Evolutionary conservation across 2,888 invertebrate genomes (phyloP), one percentile per base, ranked within the genome.

Genomic region (Diloba caeruleocephala): DNA sequence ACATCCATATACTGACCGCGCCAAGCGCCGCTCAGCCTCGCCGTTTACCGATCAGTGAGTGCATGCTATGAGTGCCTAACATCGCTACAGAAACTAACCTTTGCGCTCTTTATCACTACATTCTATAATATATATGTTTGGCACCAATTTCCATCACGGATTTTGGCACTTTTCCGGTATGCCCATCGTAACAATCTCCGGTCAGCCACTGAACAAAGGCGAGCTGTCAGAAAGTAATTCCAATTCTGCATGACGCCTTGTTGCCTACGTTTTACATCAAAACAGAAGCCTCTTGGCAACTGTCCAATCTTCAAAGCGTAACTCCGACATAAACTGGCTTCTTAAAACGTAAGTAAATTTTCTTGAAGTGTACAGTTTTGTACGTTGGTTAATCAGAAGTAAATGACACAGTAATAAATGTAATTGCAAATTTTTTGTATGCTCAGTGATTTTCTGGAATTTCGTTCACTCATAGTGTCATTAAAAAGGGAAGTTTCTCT

Each of bases 161-260:
- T 48, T 29, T 37, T 8, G 14, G 15, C 49, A 50, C 33, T 62
- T 56, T 31, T 36, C 21, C 21, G 7, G 21, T 21, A 21, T 45
- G 21, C 23, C 19, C 13, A 15, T 41, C 28, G 38, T 46, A 57
- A 52, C 56, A 49, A 56, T 69, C 32, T 71, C 50, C 59, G 54
- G 50, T 42, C 58, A 66, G 49, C 28, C 45, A 19, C 25, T 19
- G 29, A 60, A 66, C 62, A 68, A 66, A 61, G 43, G 37, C 10
- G 32, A 44, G 23, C 49, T 60, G 76, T 74, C 71, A 57, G 29
- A 61, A 75, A 68, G 39, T 63, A 67, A 69, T 73, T 59, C 60
- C 38, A 59, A 70, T 66, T 63, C 68, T 60, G 65, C 61, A 66
- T 75, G 63, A 75, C 56, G 60, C 49, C 57, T 67, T 63, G 61